Base-by-base conservation (phyloP, 2,113 vertebrate species). In the Ancistrus triradiatus region DNA sequence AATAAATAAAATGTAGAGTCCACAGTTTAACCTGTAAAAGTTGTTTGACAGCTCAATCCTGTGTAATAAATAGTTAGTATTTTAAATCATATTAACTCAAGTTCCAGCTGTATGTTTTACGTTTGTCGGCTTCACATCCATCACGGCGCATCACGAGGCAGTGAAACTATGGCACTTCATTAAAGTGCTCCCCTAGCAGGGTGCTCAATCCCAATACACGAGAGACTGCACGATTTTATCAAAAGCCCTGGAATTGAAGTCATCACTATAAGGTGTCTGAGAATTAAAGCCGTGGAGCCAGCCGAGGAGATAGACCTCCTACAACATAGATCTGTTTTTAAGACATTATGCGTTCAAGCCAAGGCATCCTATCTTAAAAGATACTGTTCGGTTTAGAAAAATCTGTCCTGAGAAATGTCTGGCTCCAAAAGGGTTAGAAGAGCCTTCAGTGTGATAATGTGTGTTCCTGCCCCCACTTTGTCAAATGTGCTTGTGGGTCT, bases 31-130 rank as follows among this genome's bases (percentile, higher is more conserved):
- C 70, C 78, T 78, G 79, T 73, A 52, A 67, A 76, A 73, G 75
- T 78, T 37, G 56, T 72, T 74, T 48, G 76, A 85, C 60, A 48
- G 81, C 5, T 31, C 85, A 76, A 80, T 88, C 83, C 85, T 78
- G 82, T 82, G 89, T 95, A 92, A 98, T 90, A 85, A 91, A 98
- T 94, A 89, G 89, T 83, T 74, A 87, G 89, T 91, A 92, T 95
- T 98, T 98, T 97, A 94, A 95, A 91, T 94, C 95, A 93, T 93
- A 97, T 97, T 95, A 97, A 92, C 91, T 91, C 91, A 6, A 91
- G 96, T 97, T 96, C 95, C 92, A 93, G 92, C 86, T 88, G 89
- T 92, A 90, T 91, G 94, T 92, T 94, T 84, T 91, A 94, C 92
- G 90, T 91, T 88, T 85, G 78, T 77, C 75, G 81, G 80, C 84